Evolutionary conservation across 2,888 invertebrate genomes (phyloP).

Genomic region (Nephrotoma guestfalica): DNA sequence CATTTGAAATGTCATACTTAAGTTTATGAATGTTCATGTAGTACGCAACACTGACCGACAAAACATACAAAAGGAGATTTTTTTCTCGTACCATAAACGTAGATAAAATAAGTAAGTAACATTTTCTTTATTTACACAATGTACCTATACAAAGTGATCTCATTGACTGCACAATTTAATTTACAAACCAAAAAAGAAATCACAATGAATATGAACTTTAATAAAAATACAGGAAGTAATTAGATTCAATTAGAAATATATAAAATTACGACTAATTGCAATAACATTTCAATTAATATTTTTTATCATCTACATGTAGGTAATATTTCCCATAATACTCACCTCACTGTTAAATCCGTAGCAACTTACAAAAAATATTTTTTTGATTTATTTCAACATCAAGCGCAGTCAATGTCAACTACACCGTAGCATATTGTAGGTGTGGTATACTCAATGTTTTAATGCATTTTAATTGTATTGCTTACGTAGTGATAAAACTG

Average conservation of each 20-base stretch:
- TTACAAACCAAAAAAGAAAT: neutral
- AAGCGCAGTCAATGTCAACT: neutral
- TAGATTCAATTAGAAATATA: neutral
- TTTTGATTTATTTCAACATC: neutral
- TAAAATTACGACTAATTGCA: neutral
- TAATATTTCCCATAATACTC: neutral
- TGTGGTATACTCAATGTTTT: neutral
- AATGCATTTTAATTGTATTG: neutral
- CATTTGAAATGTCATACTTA: no score
- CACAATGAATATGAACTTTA: neutral
- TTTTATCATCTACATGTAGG: neutral
- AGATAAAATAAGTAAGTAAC: no score
- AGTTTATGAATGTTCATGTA: no score
- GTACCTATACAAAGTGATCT: neutral
- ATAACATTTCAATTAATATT: neutral
- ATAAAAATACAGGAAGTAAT: neutral
- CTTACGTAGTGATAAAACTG: no score
- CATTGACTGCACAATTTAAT: neutral
- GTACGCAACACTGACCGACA: no score
- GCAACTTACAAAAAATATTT: neutral
- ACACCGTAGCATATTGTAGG: neutral
- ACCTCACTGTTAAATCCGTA: neutral
- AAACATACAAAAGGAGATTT: no score
- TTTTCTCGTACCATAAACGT: no score
- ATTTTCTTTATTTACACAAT: no score